A percentile compares a stretch with the other conserved stretches of the same genome.
Conservation (phyloP, 2,797 vertebrate species). For the Hyperoplus lanceolatus region DNA sequence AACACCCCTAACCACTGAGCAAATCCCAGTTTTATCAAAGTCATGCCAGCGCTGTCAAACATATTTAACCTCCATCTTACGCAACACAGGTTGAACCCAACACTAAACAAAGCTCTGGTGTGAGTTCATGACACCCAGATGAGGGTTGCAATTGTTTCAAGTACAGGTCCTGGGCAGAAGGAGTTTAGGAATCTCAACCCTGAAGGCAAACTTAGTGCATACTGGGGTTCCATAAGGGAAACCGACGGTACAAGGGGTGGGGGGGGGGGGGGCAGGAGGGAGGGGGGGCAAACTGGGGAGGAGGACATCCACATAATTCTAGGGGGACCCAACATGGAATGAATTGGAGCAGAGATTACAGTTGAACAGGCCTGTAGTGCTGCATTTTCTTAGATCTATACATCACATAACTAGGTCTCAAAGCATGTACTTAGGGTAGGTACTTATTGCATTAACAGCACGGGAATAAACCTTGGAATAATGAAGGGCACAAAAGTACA, state of each 20-base stretch:
- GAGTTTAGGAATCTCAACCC: conserved; percentile 44
- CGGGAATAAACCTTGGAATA: conserved; percentile 11
- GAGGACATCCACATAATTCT: conserved; percentile 36
- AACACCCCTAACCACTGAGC: conserved; percentile 22
- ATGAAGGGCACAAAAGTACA: not conserved
- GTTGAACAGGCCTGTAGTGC: conserved; percentile 25
- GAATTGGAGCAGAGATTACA: conserved; percentile 15
- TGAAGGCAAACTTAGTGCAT: conserved; percentile 35
- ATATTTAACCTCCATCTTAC: conserved; percentile 19
- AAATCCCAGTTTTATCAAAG: conserved; percentile 35
- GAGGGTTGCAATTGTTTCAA: conserved; percentile 30
- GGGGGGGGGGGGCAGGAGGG: not conserved
- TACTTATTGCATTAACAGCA: conserved; percentile 4
- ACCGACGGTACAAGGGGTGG: not conserved
- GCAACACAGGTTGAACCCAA: conserved; percentile 24
- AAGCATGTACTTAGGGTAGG: conserved; percentile 5
- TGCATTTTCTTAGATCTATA: conserved; percentile 21
- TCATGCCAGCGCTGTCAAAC: conserved; percentile 37
- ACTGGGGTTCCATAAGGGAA: conserved; percentile 33
- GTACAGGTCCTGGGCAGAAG: conserved; percentile 18
- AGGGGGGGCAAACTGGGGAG: conserved; percentile 21
- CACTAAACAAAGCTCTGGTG: not conserved
- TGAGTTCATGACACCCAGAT: conserved; percentile 33
- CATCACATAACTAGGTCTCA: conserved; percentile 7
- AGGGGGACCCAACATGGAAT: conserved; percentile 24